These are phyloP conservation scores for Zonitis immaculata DNA, from an alignment of 2,888 invertebrate species.

Conservation along the genomic window DNA sequence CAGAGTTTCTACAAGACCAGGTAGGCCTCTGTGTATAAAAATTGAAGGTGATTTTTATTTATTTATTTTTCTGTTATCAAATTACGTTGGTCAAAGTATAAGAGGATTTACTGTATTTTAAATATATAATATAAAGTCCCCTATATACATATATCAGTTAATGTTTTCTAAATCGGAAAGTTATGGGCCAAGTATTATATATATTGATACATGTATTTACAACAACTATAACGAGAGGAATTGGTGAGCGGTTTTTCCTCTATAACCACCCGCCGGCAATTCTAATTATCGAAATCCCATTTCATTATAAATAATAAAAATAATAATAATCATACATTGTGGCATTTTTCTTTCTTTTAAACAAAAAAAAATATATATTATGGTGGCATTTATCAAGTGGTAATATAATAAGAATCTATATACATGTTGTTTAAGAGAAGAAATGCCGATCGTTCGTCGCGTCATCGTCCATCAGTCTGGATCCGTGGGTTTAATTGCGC, in stretches of 20 bases:
- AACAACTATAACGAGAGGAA: too few relatives aligned
- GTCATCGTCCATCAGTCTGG: constrained; percentile 49
- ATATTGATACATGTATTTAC: too few relatives aligned
- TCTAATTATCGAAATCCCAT: constrained; percentile 14
- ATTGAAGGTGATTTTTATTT: too few relatives aligned
- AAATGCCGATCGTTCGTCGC: constrained; percentile 37
- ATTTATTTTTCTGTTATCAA: too few relatives aligned
- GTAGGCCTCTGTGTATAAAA: too few relatives aligned
- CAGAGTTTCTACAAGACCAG: too few relatives aligned
- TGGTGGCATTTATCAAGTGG: constrained; percentile 17
- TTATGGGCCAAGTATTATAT: background rate
- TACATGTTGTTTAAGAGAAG: constrained; percentile 28
- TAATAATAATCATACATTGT: background rate
- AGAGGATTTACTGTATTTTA: too few relatives aligned
- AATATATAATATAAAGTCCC: too few relatives aligned
- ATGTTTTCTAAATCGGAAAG: background rate
- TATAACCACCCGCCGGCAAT: background rate
- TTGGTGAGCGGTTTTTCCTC: background rate
- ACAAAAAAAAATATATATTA: too few relatives aligned
- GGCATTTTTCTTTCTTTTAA: background rate
- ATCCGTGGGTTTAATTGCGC: constrained; percentile 49
- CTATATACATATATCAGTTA: too few relatives aligned
- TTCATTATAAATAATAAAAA: constrained; percentile 10
- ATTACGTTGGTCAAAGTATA: too few relatives aligned
- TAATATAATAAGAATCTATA: constrained; percentile 13